Conservation (phyloP, 1,140 invertebrate genomes). For the Theocolax elegans region DNA sequence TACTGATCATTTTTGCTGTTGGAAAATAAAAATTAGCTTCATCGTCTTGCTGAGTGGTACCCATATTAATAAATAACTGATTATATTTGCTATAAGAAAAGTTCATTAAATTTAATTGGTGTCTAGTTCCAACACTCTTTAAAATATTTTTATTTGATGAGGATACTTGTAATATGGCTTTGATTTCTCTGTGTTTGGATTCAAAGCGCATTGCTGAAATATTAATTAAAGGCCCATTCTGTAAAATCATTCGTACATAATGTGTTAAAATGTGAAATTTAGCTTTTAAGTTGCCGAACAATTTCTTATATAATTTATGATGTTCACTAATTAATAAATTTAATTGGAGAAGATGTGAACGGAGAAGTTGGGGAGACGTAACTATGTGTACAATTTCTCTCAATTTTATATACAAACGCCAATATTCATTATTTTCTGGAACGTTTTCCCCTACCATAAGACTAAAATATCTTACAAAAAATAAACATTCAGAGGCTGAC, state of each 20-base stretch:
- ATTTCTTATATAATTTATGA: constrained; percentile 14
- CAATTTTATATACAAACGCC: constrained; percentile 41
- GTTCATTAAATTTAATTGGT: constrained; percentile 7
- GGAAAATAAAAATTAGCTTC: background rate
- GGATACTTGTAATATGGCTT: background rate
- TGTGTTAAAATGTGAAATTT: constrained; percentile 29
- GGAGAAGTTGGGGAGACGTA: background rate
- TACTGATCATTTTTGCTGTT: background rate
- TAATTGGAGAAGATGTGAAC: background rate
- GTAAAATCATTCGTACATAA: constrained; percentile 5
- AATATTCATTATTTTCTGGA: constrained; percentile 39
- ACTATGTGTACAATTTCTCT: constrained; percentile 41
- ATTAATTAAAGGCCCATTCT: constrained; percentile 6
- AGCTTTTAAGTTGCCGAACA: constrained; percentile 21
- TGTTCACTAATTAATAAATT: constrained; percentile 4
- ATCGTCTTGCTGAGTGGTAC: background rate
- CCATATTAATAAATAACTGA: background rate
- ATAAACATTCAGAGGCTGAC: constrained; percentile 48
- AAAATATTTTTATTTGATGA: background rate
- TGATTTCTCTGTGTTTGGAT: constrained; percentile 18
- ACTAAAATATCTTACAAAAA: constrained; percentile 47
- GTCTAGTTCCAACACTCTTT: background rate
- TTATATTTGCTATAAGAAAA: background rate
- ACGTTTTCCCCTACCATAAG: constrained; percentile 47
- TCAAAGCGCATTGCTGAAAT: constrained; percentile 18